Evolutionary conservation across 64 coral and sea anemone species (phyloP).

Genomic region (Stichodactyla helianthus): DNA sequence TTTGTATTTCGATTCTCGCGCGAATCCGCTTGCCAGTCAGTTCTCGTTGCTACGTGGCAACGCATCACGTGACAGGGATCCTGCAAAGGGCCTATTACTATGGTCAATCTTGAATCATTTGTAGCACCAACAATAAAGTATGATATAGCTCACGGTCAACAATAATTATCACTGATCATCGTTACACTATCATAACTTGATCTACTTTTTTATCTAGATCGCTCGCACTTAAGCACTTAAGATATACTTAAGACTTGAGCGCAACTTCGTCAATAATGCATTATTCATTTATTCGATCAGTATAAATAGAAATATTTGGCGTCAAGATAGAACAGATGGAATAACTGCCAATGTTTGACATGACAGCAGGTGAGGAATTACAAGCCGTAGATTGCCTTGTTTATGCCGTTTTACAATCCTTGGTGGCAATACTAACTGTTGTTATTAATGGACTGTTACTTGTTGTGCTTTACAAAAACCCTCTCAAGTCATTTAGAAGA

Average conservation of each 20-base stretch:
- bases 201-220: neutral
- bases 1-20: too few relatives aligned
- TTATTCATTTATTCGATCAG: neutral
- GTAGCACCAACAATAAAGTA: too few relatives aligned
- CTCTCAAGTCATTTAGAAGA: neutral
- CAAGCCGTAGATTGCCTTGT: neutral
- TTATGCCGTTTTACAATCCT: neutral
- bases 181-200: too few relatives aligned
- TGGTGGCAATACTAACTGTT: neutral
- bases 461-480: conserved; percentile 7
- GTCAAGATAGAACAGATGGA: neutral
- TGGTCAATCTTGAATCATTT: too few relatives aligned
- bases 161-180: too few relatives aligned
- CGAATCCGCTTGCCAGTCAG: too few relatives aligned
- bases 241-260: too few relatives aligned
- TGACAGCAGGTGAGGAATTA: too few relatives aligned
- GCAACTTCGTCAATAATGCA: neutral
- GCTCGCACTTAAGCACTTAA: neutral
- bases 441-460: neutral
- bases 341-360: neutral
- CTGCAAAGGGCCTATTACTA: too few relatives aligned
- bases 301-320: neutral
- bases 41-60: too few relatives aligned
- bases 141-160: too few relatives aligned
- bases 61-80: too few relatives aligned